These are phyloP conservation scores for Metallyticus violacea DNA, from an alignment of 2,888 invertebrate genomes.

Conservation along the genomic window DNA sequence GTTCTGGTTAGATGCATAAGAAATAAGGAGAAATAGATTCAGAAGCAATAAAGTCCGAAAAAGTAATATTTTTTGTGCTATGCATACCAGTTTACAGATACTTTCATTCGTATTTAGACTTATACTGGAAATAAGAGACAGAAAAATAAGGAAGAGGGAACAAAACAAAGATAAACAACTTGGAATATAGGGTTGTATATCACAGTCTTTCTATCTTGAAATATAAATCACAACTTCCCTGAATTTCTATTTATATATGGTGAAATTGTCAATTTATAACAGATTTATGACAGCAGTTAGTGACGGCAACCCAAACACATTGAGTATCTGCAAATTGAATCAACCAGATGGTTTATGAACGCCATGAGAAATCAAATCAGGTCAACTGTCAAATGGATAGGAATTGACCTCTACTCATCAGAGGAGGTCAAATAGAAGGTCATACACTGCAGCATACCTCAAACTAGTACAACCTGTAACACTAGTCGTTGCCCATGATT, in stretches of 20 bases:
- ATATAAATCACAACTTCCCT: neutral
- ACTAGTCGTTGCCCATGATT: neutral
- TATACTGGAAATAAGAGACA: no score
- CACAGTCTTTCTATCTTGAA: neutral
- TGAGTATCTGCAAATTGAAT: neutral
- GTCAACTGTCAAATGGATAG: constrained; percentile 1
- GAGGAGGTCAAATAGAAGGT: neutral
- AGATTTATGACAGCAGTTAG: neutral
- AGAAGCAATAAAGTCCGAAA: no score
- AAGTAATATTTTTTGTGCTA: no score
- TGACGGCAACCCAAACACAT: neutral
- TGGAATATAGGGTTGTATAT: neutral
- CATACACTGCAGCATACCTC: constrained; percentile 6
- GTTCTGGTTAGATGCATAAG: no score
- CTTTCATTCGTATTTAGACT: no score
- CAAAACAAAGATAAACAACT: neutral
- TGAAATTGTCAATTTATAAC: neutral
- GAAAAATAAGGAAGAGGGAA: neutral
- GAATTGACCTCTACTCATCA: constrained; percentile 9
- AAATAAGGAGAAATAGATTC: no score
- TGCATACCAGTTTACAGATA: no score
- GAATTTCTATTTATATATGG: neutral
- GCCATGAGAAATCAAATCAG: neutral
- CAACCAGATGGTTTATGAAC: neutral
- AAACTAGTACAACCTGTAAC: neutral